Percentiles rank a stretch among this genome's conserved stretches.
Evolutionary conservation across 1,140 invertebrate genomes (phyloP).

Genomic region (Diorhabda carinulata): DNA sequence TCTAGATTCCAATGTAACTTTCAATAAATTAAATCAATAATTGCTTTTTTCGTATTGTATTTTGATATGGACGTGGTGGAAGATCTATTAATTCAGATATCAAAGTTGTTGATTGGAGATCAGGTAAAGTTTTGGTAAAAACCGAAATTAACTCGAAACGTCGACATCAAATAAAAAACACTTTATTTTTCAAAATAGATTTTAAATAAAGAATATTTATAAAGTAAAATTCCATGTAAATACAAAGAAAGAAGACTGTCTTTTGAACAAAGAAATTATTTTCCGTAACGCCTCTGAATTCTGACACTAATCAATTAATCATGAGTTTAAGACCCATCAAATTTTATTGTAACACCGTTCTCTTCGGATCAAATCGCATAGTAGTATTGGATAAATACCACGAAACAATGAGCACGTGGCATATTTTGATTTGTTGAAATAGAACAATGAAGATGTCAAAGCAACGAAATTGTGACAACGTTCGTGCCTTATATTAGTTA

Average conservation of each 20-base stretch:
- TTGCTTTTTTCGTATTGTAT: too few species aligned
- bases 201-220: not conserved
- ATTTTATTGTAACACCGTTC: not conserved
- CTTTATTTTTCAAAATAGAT: too few species aligned
- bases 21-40: too few species aligned
- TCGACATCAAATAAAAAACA: too few species aligned
- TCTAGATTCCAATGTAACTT: too few species aligned
- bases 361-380: not conserved
- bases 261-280: not conserved
- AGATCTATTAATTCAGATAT: too few species aligned
- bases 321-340: not conserved
- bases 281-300: not conserved
- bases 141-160: too few species aligned
- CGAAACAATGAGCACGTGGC: not conserved
- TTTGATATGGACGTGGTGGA: too few species aligned
- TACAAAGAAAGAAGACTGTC: not conserved
- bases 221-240: not conserved
- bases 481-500: not conserved
- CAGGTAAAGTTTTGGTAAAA: too few species aligned
- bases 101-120: too few species aligned
- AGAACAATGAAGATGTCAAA: conserved; percentile 1
- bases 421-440: not conserved
- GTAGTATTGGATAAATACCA: not conserved
- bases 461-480: not conserved
- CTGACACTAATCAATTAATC: too few species aligned